phyloP scores from a whole-genome alignment of 2,888 invertebrate genomes.

The Muschampia plurimacula region DNA sequence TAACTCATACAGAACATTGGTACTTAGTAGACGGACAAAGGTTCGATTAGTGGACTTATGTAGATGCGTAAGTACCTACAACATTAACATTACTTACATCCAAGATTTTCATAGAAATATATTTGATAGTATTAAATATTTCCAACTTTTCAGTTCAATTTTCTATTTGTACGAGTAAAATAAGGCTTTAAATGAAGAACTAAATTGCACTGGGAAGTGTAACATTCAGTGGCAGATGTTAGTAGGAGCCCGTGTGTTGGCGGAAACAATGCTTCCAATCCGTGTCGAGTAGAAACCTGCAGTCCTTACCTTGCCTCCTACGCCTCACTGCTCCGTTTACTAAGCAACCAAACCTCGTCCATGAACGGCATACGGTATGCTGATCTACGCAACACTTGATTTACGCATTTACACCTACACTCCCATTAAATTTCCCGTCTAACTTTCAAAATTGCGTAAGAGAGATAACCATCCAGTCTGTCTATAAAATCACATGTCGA shows the following conservation, averaged over 20 bases:
- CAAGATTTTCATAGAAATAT: no score
- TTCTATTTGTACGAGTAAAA: not conserved
- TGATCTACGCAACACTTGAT: conserved; percentile 35
- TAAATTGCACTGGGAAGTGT: conserved; percentile 41
- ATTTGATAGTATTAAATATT: no score
- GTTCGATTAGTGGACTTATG: no score
- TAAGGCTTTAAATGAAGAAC: not conserved
- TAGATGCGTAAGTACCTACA: no score
- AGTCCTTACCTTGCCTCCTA: conserved; percentile 86
- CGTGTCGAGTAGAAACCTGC: conserved; percentile 68
- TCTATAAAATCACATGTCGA: not conserved
- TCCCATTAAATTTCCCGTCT: conserved; percentile 28
- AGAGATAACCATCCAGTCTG: not conserved
- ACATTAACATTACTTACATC: no score
- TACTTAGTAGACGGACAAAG: no score
- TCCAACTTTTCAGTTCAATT: no score
- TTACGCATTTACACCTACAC: conserved; percentile 38
- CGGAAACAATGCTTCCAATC: conserved; percentile 78
- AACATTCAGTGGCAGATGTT: conserved; percentile 56
- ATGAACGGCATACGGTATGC: conserved; percentile 43
- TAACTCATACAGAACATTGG: no score
- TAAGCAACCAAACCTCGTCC: conserved; percentile 65
- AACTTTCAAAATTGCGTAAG: conserved; percentile 36
- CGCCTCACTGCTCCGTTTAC: conserved; percentile 75
- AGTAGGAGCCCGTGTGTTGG: conserved; percentile 74